Evolutionary conservation across 53 echinoderm and acorn worm species (phyloP).

Genomic region (Pentamera pediparva): DNA sequence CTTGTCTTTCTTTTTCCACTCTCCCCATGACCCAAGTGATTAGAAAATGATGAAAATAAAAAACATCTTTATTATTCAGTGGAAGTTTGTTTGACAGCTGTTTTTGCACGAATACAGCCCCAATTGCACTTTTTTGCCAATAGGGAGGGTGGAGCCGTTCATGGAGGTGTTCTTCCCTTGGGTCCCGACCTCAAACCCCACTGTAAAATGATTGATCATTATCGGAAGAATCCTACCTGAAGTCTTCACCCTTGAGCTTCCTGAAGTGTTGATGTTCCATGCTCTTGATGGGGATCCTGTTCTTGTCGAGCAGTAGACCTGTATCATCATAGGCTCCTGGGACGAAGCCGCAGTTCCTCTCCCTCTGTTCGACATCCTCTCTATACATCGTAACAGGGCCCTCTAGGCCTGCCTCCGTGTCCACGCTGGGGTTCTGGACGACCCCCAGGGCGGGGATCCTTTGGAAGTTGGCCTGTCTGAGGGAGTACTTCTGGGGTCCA

Average conservation of each 20-base stretch:
- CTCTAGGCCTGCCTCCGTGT: slow-evolving; percentile 68
- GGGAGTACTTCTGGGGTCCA: slow-evolving; percentile 60
- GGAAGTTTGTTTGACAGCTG: too few species aligned
- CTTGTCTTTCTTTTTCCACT: too few species aligned
- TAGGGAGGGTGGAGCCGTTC: too few species aligned
- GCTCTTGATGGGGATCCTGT: slow-evolving; percentile 77
- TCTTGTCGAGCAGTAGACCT: slow-evolving; percentile 59
- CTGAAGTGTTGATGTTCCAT: slow-evolving; percentile 96
- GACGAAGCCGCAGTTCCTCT: slow-evolving; percentile 71
- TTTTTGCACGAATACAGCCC: too few species aligned
- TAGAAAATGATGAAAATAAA: too few species aligned
- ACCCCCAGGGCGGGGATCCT: slow-evolving; percentile 89
- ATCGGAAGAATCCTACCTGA: slow-evolving; percentile 71
- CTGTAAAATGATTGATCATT: too few species aligned
- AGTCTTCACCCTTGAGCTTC: slow-evolving; percentile 83
- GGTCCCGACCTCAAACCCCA: too few species aligned
- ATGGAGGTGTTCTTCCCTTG: too few species aligned
- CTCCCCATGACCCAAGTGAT: too few species aligned
- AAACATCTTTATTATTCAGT: too few species aligned
- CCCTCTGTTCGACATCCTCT: slow-evolving; percentile 41
- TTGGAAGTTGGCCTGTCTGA: slow-evolving; percentile 55
- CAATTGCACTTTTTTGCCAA: too few species aligned
- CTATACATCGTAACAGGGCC: slow-evolving; percentile 52
- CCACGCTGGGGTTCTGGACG: slow-evolving; percentile 81
- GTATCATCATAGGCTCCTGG: slow-evolving; percentile 66